These are phyloP conservation scores for Labeo rohita DNA, from an alignment of 2,113 vertebrate genomes.

Conservation along the genomic window DNA sequence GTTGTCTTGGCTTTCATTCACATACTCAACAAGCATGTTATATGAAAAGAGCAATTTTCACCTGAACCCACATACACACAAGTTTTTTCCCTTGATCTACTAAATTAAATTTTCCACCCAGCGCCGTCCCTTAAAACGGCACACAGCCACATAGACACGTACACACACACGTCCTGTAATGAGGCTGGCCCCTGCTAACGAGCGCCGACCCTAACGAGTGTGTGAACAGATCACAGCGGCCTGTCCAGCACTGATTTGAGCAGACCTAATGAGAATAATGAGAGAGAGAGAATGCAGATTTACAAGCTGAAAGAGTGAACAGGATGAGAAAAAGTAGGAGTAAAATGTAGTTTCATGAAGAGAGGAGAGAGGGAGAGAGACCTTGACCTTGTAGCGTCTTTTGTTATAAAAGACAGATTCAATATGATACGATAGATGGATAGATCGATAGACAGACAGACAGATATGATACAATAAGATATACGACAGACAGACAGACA, in stretches of 20 bases:
- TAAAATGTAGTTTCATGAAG: neutral
- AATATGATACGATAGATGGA: neutral
- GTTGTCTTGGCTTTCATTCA: conserved; percentile 35
- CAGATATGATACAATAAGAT: neutral
- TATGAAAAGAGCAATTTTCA: conserved; percentile 5
- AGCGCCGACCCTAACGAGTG: conserved; percentile 73
- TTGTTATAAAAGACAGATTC: neutral
- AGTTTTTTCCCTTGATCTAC: conserved; percentile 18
- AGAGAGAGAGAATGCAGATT: conserved; percentile 4
- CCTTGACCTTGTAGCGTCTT: neutral
- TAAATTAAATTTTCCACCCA: conserved; percentile 29
- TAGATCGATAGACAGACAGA: neutral
- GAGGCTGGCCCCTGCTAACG: conserved; percentile 65
- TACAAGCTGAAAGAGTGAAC: conserved; percentile 17
- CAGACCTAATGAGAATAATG: conserved; percentile 80
- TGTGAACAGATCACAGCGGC: conserved; percentile 79
- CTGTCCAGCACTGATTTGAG: conserved; percentile 77
- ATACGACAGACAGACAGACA: too few relatives aligned
- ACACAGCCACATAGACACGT: conserved; percentile 12
- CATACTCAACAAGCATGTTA: neutral
- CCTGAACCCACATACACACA: conserved; percentile 24
- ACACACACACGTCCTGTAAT: conserved; percentile 53
- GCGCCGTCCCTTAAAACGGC: neutral
- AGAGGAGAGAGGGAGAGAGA: neutral
- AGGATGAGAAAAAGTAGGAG: neutral